Conservation (phyloP, 2,888 invertebrate genomes). For the Plebejus melissa region DNA sequence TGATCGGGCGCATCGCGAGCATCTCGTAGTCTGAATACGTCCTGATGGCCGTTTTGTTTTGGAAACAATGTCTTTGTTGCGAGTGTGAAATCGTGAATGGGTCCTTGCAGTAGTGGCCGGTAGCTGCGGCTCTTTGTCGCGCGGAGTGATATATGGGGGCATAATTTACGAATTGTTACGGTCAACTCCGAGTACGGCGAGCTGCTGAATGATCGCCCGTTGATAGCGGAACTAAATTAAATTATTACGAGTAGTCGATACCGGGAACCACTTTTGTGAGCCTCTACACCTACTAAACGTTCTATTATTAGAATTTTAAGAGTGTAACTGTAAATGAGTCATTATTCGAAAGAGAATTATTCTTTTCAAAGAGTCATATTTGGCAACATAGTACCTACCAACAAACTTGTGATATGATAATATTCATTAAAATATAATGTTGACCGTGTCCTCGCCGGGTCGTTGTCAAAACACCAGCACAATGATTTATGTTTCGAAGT, state of each 20-base stretch:
- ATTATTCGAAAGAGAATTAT: neutral
- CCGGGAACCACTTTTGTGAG: constrained; percentile 38
- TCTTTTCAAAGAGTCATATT: neutral
- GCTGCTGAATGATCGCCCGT: constrained; percentile 74
- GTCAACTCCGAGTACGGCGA: constrained; percentile 55
- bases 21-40: constrained; percentile 32
- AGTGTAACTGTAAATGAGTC: neutral
- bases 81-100: constrained; percentile 58
- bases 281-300: neutral
- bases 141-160: constrained; percentile 76
- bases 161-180: constrained; percentile 72
- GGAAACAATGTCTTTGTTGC: constrained; percentile 72
- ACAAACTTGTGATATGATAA: neutral
- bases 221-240: constrained; percentile 77
- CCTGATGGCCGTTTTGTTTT: constrained; percentile 72
- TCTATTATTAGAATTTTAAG: neutral
- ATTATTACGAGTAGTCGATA: constrained; percentile 68
- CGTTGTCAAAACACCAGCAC: constrained; percentile 37
- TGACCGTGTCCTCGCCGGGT: neutral
- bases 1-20: constrained; percentile 35
- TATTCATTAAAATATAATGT: neutral
- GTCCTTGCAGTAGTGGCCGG: constrained; percentile 63
- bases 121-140: constrained; percentile 66
- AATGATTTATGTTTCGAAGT: constrained; percentile 76
- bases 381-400: neutral